Percentiles rank a stretch among this genome's conserved stretches.
These are phyloP conservation scores for Platichthys flesus DNA, from an alignment of 2,113 vertebrate species.

Conservation along the genomic window DNA sequence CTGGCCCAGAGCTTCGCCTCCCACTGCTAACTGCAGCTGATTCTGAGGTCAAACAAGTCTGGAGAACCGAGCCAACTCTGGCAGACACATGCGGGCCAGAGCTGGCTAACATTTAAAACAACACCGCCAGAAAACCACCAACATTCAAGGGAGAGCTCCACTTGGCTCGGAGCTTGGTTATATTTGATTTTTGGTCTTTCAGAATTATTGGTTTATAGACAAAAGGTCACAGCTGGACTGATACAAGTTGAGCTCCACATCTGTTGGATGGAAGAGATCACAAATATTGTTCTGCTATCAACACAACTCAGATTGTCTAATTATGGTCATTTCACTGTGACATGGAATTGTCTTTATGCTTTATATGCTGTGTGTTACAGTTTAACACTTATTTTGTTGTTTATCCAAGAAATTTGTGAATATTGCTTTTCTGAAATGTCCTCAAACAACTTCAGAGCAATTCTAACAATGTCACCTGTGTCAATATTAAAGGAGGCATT, in stretches of 20 bases:
- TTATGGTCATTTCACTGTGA: not conserved
- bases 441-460: not conserved
- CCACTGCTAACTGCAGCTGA: constrained; percentile 2
- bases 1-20: not conserved
- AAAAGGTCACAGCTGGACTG: not conserved
- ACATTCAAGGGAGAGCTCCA: not conserved
- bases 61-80: constrained; percentile 3
- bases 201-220: not conserved
- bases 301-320: not conserved
- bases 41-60: constrained; percentile 5
- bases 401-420: too few relatives aligned
- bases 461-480: too few relatives aligned
- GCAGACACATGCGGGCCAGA: not conserved
- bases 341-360: not conserved
- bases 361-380: too few relatives aligned
- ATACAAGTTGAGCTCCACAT: not conserved
- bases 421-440: not conserved
- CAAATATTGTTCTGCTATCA: not conserved
- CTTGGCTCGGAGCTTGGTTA: not conserved
- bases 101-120: not conserved
- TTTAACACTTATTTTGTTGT: too few relatives aligned
- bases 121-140: not conserved
- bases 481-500: not conserved
- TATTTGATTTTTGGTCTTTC: not conserved
- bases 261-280: not conserved